Evolutionary conservation across 2,888 invertebrate species (phyloP).

Genomic region (Odontocolon sp.): DNA sequence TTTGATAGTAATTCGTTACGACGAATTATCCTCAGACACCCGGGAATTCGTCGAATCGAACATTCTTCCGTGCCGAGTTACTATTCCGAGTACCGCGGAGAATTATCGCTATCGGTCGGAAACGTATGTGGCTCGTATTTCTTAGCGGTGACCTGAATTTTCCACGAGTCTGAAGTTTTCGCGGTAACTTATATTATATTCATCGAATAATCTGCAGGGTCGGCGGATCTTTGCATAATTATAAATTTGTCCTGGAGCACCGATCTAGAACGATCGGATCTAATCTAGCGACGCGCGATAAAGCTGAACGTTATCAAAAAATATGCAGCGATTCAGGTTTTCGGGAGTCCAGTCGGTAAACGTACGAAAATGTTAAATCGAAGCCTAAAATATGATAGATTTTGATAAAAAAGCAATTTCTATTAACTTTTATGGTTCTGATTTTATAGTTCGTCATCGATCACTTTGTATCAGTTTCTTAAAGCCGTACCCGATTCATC

Average conservation of each 20-base stretch:
- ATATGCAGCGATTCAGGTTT: too few relatives aligned
- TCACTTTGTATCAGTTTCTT: too few relatives aligned
- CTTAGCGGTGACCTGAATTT: conserved; percentile 2
- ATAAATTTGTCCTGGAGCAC: too few relatives aligned
- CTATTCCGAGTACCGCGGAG: background rate
- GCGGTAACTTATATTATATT: conserved; percentile 6
- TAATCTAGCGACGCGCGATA: background rate
- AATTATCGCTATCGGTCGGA: conserved; percentile 2
- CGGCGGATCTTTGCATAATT: background rate
- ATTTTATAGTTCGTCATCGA: too few relatives aligned
- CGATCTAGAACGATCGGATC: too few relatives aligned
- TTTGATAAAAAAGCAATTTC: too few relatives aligned
- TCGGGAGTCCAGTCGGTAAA: too few relatives aligned
- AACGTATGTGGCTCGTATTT: background rate
- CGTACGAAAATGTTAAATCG: too few relatives aligned
- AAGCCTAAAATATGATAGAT: too few relatives aligned
- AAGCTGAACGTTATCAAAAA: too few relatives aligned
- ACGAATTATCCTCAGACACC: background rate
- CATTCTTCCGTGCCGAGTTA: background rate
- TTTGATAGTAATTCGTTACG: background rate
- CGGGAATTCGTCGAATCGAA: background rate
- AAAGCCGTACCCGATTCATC: too few relatives aligned
- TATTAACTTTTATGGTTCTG: too few relatives aligned
- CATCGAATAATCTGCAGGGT: background rate
- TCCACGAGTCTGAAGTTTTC: background rate